Base-by-base conservation (phyloP, 2,888 invertebrate species). In the Xestia sexstrigata region DNA sequence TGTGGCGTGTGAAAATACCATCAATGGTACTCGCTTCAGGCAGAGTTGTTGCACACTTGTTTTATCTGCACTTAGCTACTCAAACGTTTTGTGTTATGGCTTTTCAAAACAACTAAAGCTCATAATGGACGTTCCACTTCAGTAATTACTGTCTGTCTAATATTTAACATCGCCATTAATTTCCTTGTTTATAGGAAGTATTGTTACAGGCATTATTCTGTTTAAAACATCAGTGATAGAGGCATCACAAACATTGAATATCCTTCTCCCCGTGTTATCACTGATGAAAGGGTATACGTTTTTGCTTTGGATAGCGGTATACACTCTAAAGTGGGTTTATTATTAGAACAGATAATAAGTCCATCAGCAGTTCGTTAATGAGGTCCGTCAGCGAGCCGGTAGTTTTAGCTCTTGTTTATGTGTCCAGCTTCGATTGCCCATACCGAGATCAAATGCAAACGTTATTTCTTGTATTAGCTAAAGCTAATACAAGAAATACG, bases 291-390 rank as follows among this genome's bases (percentile, higher is more conserved):
- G 62, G 30, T 70, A 82, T 55, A 78, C 70, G 62, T 82, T 77
- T 78, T 42, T 35, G 20, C 58, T 73, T 67, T 73, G 58, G 75
- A 79, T 86, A 78, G 68, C 42, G 58, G 74, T 73, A 74, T 72
- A 66, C 72, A 79, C 49, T 73, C 35, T 75, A 67, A 77, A 88
- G 79, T 82, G 76, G 75, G 72, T 83, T 81, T 88, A 88, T 88
- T 86, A 84, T 87, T 88, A 82, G 86, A 79, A 63, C 39, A 67
- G 84, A 88, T 88, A 87, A 87, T 87, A 87, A 88, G 78, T 86
- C 87, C 66, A 79, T 88, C 88, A 74, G 63, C 87, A 78, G 69
- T 73, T 82, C 74, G 76, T 81, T 87, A 81, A 88, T 84, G 87
- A 88, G 79, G 83, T 84, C 77, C 77, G 68, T 81, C 81, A 80